Conservation (phyloP, 2,113 vertebrate genomes). For the Emydocephalus ijimae region DNA sequence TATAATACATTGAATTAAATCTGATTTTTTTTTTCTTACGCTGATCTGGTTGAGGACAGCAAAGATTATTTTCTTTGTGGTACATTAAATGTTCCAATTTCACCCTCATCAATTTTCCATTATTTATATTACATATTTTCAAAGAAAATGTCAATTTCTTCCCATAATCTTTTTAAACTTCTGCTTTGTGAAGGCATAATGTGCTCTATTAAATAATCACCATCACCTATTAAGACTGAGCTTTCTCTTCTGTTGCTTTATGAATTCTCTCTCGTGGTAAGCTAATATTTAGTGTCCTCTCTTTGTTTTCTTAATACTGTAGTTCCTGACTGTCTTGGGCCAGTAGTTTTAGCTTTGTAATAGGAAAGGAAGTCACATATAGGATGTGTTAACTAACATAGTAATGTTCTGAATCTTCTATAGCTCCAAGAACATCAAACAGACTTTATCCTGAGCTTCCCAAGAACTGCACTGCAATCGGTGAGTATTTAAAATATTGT, state of each 20-base stretch:
- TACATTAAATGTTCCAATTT: background rate
- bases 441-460: constrained; percentile 75
- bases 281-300: background rate
- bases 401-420: constrained; percentile 23
- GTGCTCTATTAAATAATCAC: background rate
- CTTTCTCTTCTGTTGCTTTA: background rate
- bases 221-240: background rate
- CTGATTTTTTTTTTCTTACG: background rate
- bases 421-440: constrained; percentile 60
- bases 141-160: background rate
- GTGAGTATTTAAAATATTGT: constrained; percentile 56
- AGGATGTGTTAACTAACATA: background rate
- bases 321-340: background rate
- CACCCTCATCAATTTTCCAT: background rate
- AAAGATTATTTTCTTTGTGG: background rate
- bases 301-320: background rate
- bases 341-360: background rate
- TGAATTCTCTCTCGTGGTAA: background rate
- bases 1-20: background rate
- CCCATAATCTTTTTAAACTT: background rate
- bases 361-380: background rate
- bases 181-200: background rate
- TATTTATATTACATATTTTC: background rate
- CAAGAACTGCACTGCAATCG: constrained; percentile 48
- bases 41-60: background rate